A percentile compares a stretch with the other conserved stretches of the same genome.
Evolutionary conservation across 2,888 invertebrate genomes (phyloP).

Genomic region (Camponotus fellah): DNA sequence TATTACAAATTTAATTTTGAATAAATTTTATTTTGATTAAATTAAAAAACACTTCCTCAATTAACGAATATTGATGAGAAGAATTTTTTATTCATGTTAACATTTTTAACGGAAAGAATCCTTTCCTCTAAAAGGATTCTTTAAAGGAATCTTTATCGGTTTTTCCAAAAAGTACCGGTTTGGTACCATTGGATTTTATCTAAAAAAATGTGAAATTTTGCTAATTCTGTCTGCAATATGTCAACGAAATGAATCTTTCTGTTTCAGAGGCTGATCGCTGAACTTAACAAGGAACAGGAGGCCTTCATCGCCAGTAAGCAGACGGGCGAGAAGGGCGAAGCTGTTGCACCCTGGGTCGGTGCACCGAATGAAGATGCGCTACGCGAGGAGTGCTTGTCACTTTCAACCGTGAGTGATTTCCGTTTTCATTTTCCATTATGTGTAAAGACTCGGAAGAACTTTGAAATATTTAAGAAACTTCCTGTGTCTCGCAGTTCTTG

Average conservation of each 20-base stretch:
- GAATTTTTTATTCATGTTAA: too few species aligned
- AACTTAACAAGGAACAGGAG: constrained; percentile 98
- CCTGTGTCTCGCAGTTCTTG: neutral
- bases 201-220: too few species aligned
- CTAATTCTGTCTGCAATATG: neutral
- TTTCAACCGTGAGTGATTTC: constrained; percentile 91
- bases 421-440: neutral
- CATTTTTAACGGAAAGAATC: too few species aligned
- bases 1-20: too few species aligned
- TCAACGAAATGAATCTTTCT: constrained; percentile 58
- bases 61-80: too few species aligned
- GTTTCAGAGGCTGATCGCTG: constrained; percentile 96
- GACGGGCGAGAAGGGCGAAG: constrained; percentile 89
- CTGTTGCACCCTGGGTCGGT: constrained; percentile 97
- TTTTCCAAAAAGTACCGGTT: too few species aligned
- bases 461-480: neutral
- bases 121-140: too few species aligned
- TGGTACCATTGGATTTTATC: too few species aligned
- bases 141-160: too few species aligned
- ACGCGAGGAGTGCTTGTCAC: constrained; percentile 97
- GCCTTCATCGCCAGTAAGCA: constrained; percentile 97
- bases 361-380: constrained; percentile 97
- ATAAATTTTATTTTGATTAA: too few species aligned
- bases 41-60: too few species aligned
- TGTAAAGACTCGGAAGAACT: neutral